A percentile compares a stretch with the other conserved stretches of the same genome.
Evolutionary conservation across 2,113 vertebrate species (phyloP).

Genomic region (Antigone vipio): DNA sequence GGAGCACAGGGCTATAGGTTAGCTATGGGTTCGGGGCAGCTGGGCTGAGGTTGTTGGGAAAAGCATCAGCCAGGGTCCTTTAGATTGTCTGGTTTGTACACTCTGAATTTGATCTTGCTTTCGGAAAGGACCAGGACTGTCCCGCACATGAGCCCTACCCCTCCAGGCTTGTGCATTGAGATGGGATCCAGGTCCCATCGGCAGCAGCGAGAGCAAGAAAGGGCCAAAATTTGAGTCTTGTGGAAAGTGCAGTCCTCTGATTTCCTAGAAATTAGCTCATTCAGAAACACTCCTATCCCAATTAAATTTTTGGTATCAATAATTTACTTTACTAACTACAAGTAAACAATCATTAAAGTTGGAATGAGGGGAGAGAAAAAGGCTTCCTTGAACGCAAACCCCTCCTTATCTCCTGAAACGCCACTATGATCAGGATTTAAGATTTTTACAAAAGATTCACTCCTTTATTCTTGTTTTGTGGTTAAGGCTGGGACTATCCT

Average conservation of each 20-base stretch:
- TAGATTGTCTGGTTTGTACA: not conserved
- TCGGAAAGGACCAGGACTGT: not conserved
- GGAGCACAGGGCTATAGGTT: not conserved
- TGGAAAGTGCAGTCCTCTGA: not conserved
- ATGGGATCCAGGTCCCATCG: not conserved
- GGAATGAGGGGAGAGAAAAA: not conserved
- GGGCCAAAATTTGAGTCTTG: not conserved
- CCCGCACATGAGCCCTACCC: accelerated
- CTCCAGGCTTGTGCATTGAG: not conserved
- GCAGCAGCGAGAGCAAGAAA: not conserved
- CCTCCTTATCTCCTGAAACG: not conserved
- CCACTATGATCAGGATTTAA: not conserved
- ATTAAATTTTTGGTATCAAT: not conserved
- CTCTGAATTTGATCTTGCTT: too few relatives aligned
- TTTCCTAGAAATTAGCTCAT: not conserved
- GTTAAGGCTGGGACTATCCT: not conserved
- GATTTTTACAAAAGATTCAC: not conserved
- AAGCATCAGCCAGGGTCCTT: not conserved
- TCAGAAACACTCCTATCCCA: not conserved
- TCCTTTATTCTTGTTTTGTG: not conserved
- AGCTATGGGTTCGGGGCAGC: not conserved
- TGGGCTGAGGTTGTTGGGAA: not conserved
- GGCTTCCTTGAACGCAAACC: not conserved
- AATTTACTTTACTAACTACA: not conserved
- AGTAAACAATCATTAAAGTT: not conserved